Evolutionary conservation across 2,888 invertebrate species (phyloP), one percentile per base, ranked within the genome.

Genomic region (Meandrusa payeni): DNA sequence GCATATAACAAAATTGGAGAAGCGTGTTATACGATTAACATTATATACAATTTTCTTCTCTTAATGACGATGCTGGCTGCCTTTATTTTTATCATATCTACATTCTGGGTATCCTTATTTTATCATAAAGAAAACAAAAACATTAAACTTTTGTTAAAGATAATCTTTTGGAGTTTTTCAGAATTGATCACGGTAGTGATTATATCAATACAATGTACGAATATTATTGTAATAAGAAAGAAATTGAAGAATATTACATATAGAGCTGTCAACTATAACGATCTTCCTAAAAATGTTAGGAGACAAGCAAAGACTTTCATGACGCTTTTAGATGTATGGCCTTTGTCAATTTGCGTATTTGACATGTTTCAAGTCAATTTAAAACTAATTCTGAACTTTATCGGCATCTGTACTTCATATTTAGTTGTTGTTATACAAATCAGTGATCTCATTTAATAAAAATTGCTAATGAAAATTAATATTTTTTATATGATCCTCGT

Each of bases 371-470:
- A 72, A 4, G 64, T 83, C 1, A 76, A 83, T 47, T 67, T 79
- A 12, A 74, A 74, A 0, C 51, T 83, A 2, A 71, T 81, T 57
- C 55, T 81, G 3, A 80, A 81, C 33, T 82, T 79, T 45, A 67
- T 80, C 23, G 77, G 77, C 48, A 71, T 80, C 2, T 71, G 76
- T 9, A 76, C 81, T 0, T 80, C 81, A 0, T 82, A 78, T 50
- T 62, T 81, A 34, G 77, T 83, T 54, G 66, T 81, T 11, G 71
- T 80, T 20, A 68, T 81, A 47, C 83, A 83, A 58, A 55, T 77
- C 22, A 70, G 69, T 33, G 70, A 77, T 50, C 72, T 77, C 47
- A 26, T 64, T 10, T 71, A 64, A 24, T 15, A 11, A 1, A 6
- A 2, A 28, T 9, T 9, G 4, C 15, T 15, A 15, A 4, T 15